Conservation (phyloP, 2,113 vertebrate genomes). For the Lasiurus cinereus region DNA sequence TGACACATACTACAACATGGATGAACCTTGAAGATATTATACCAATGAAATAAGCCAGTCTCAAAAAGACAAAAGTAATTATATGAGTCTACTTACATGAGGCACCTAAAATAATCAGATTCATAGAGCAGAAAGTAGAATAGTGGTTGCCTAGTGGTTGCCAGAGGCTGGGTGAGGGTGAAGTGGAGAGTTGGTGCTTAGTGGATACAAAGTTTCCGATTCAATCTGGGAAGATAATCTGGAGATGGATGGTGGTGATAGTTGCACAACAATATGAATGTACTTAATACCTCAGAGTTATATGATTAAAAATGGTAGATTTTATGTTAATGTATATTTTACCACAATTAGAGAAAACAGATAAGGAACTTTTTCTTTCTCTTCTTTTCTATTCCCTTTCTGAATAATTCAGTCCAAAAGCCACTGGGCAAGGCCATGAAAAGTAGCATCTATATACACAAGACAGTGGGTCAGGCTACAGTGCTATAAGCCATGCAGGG, state of each 20-base stretch:
- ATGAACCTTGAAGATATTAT: background rate
- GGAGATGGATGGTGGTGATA: background rate
- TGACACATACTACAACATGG: background rate
- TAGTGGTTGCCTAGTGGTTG: background rate
- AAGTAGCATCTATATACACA: background rate
- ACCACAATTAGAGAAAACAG: background rate
- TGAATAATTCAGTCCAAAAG: background rate
- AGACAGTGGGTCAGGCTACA: background rate
- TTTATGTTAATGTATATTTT: background rate
- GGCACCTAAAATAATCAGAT: background rate
- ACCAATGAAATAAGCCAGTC: background rate
- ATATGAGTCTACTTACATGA: background rate
- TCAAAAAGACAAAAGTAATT: background rate
- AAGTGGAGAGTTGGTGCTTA: background rate
- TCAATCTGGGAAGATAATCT: background rate
- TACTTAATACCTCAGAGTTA: background rate
- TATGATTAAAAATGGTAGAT: background rate
- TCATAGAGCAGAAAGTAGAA: background rate
- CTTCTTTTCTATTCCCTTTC: background rate
- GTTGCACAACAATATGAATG: background rate
- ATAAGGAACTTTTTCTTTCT: background rate
- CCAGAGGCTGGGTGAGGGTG: background rate
- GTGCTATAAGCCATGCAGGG: background rate
- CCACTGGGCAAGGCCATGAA: background rate
- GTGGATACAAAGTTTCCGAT: background rate